A percentile compares a stretch with the other conserved stretches of the same genome.
Evolutionary conservation across 2,888 invertebrate genomes (phyloP).

Genomic region (Agrotis puta): DNA sequence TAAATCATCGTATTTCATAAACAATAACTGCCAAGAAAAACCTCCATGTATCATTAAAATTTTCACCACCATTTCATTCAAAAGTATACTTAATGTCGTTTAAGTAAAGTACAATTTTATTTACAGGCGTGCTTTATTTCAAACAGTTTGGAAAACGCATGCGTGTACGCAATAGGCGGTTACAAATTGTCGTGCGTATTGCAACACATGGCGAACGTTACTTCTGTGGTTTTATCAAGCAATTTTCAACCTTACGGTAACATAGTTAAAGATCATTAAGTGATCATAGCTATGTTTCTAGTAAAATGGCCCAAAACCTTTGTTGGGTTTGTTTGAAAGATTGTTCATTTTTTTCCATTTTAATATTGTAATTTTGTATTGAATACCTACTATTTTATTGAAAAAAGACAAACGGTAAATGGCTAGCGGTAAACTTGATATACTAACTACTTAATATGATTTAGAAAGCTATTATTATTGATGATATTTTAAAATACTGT

Average conservation of each 20-base stretch:
- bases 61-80: neutral
- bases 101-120: slow-evolving; percentile 28
- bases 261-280: neutral
- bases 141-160: slow-evolving; percentile 62
- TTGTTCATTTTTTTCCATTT: slow-evolving; percentile 23
- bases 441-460: too few relatives aligned
- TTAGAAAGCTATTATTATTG: too few relatives aligned
- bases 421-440: too few relatives aligned
- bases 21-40: slow-evolving; percentile 46
- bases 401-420: slow-evolving; percentile 14
- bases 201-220: slow-evolving; percentile 46
- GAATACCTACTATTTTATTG: slow-evolving; percentile 13
- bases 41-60: slow-evolving; percentile 29
- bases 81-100: neutral
- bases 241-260: slow-evolving; percentile 7
- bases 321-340: slow-evolving; percentile 27
- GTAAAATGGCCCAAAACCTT: slow-evolving; percentile 26
- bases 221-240: neutral
- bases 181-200: slow-evolving; percentile 65
- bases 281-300: neutral
- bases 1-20: slow-evolving; percentile 50
- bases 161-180: slow-evolving; percentile 66
- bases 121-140: slow-evolving; percentile 31
- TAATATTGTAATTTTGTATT: slow-evolving; percentile 40
- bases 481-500: too few relatives aligned